Percentiles rank a stretch among this genome's conserved stretches.
phyloP scores from a whole-genome alignment of 2,888 invertebrate species.

The Eristalis arbustorum region DNA sequence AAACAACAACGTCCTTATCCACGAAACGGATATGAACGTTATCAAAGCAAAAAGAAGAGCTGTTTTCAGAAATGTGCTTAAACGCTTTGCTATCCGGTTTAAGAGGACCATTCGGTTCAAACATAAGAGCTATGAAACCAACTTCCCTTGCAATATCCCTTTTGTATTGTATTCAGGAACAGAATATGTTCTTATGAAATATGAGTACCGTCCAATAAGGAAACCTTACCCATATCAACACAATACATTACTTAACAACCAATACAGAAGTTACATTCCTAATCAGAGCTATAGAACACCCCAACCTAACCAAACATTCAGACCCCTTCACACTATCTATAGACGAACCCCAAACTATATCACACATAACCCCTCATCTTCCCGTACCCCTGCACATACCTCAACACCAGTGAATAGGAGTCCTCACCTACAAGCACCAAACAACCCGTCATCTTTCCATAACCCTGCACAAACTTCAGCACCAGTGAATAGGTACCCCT shows the following conservation, averaged over 20 bases:
- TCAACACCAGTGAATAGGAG: neutral
- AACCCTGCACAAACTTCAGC: neutral
- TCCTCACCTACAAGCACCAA: neutral
- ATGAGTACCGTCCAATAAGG: neutral
- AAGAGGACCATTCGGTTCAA: conserved; percentile 61
- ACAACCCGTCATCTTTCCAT: neutral
- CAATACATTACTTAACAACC: neutral
- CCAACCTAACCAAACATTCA: neutral
- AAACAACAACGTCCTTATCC: too few relatives aligned
- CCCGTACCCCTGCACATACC: conserved; percentile 1
- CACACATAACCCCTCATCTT: neutral
- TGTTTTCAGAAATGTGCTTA: conserved; percentile 61
- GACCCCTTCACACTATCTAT: neutral
- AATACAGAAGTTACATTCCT: neutral
- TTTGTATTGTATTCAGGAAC: conserved; percentile 3
- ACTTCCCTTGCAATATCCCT: conserved; percentile 21
- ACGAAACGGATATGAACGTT: conserved; percentile 51
- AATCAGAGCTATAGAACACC: neutral
- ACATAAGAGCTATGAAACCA: conserved; percentile 66
- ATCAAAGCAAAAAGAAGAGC: conserved; percentile 36
- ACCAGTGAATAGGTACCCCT: neutral
- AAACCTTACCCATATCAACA: neutral
- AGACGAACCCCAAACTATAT: neutral
- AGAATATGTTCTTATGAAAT: conserved; percentile 35
- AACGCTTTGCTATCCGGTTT: conserved; percentile 59